Percentiles rank a stretch among this genome's conserved stretches.
phyloP scores from a whole-genome alignment of 2,888 invertebrate species.

The Patella caerulea region DNA sequence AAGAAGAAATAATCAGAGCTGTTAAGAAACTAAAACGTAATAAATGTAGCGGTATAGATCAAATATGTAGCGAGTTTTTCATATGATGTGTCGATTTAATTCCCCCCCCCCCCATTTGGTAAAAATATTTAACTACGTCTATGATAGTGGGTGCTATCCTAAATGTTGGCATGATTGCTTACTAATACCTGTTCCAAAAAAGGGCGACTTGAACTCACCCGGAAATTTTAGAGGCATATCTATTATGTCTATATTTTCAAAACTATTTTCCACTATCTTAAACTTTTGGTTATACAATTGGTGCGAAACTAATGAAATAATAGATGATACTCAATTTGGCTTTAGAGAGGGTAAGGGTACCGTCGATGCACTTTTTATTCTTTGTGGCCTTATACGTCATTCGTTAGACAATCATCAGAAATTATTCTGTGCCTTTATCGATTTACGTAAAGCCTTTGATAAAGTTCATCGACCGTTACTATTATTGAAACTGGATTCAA shows the following conservation, averaged over 20 bases:
- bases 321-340: background rate
- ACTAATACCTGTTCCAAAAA: background rate
- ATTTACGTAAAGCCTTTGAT: background rate
- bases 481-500: background rate
- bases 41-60: background rate
- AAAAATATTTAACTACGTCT: background rate
- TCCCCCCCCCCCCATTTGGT: background rate
- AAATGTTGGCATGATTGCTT: background rate
- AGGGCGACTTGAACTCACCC: background rate
- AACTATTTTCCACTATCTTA: background rate
- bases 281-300: background rate
- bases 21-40: background rate
- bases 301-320: background rate
- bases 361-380: background rate
- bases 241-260: conserved; percentile 6
- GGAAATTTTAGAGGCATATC: background rate
- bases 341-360: background rate
- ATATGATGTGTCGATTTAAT: background rate
- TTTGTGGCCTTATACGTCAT: background rate
- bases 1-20: background rate
- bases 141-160: background rate
- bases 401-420: background rate
- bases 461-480: background rate
- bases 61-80: conserved; percentile 3
- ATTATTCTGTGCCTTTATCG: background rate